Conservation (phyloP, 2,113 vertebrate genomes). For the Australoheros scitulus region DNA sequence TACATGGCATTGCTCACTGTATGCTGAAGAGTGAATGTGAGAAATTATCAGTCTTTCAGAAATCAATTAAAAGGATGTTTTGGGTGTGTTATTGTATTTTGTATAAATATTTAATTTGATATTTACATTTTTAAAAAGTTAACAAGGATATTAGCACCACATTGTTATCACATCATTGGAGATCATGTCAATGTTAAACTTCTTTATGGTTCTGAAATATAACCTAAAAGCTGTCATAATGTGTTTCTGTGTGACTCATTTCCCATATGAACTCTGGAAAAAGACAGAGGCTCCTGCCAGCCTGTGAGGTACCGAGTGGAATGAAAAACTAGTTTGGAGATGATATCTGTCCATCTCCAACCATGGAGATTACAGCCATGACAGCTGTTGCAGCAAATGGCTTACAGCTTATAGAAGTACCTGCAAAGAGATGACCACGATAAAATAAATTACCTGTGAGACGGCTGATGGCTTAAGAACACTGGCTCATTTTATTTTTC, state of each 20-base stretch:
- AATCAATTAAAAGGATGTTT: background rate
- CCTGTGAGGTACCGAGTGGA: conserved; percentile 45
- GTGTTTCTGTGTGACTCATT: conserved; percentile 17
- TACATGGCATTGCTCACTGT: conserved; percentile 5
- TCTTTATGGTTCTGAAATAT: background rate
- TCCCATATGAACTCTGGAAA: conserved; percentile 29
- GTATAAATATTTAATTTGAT: background rate
- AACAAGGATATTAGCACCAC: background rate
- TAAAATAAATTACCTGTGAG: conserved; percentile 83
- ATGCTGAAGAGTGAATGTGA: background rate
- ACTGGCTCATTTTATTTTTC: conserved; percentile 60
- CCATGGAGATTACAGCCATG: conserved; percentile 74
- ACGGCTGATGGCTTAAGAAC: conserved; percentile 73
- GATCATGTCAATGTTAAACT: background rate
- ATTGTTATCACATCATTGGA: too few species aligned
- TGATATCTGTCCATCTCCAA: conserved; percentile 76
- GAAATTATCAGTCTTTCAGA: background rate
- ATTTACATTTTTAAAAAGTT: background rate
- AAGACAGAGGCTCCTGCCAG: conserved; percentile 28
- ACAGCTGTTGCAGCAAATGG: conserved; percentile 76
- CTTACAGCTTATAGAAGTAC: conserved; percentile 77
- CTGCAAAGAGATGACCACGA: conserved; percentile 74
- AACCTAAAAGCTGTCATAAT: background rate
- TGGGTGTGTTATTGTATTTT: background rate
- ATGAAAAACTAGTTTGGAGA: conserved; percentile 69